Evolutionary conservation across 1,140 invertebrate species (phyloP).

Genomic region (Brachionus paranguensis): DNA sequence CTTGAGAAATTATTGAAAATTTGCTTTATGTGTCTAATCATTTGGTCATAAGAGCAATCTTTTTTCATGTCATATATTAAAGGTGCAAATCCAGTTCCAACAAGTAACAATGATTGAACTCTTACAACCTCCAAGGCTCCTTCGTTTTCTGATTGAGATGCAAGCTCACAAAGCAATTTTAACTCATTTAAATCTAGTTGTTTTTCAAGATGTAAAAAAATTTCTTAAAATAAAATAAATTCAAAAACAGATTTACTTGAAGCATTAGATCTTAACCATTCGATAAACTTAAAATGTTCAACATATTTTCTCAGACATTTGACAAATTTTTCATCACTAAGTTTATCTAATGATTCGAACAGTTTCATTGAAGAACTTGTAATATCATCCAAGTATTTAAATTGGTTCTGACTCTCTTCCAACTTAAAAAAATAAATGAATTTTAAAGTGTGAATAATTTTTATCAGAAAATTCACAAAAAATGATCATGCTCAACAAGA

Average conservation of each 20-base stretch:
- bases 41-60: background rate
- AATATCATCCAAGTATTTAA: background rate
- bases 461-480: too few species aligned
- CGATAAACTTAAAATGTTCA: background rate
- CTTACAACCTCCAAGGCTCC: background rate
- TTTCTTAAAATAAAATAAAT: background rate
- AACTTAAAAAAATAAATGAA: background rate
- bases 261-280: background rate
- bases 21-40: background rate
- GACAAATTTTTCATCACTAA: background rate
- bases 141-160: slow-evolving; percentile 9
- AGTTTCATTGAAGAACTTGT: background rate
- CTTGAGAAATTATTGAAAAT: background rate
- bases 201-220: background rate
- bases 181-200: background rate
- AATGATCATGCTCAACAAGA: too few species aligned
- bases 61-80: background rate
- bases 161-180: background rate
- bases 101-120: background rate
- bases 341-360: background rate
- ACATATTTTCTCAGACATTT: slow-evolving; percentile 12
- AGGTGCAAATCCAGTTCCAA: background rate
- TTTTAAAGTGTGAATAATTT: background rate
- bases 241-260: background rate
- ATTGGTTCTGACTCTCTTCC: background rate